A percentile compares a stretch with the other conserved stretches of the same genome.
Evolutionary conservation across 64 coral and sea anemone species (phyloP).

Genomic region (Dendronephthya gigantea): DNA sequence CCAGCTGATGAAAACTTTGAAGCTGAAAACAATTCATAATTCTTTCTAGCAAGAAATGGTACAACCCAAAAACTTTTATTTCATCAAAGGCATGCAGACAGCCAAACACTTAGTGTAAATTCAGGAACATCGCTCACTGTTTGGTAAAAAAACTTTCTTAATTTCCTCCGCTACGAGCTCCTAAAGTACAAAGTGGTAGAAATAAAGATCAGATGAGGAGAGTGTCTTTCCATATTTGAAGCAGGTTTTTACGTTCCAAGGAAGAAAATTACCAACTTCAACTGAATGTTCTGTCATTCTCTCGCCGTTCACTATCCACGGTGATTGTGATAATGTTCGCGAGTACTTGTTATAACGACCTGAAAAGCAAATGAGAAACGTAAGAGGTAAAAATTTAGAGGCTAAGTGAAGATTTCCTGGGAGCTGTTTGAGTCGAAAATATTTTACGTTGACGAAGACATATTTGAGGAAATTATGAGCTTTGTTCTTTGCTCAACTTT

Average conservation of each 20-base stretch:
- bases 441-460: no score
- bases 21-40: not conserved
- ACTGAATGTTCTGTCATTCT: slow-evolving; percentile 76
- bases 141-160: not conserved
- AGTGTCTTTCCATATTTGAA: not conserved
- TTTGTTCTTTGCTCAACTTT: no score
- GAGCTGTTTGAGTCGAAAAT: no score
- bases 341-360: slow-evolving; percentile 97
- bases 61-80: no score
- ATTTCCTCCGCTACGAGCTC: not conserved
- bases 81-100: no score
- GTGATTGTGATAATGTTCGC: slow-evolving; percentile 63
- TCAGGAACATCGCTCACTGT: not conserved
- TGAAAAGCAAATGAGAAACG: slow-evolving; percentile 1
- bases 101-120: no score
- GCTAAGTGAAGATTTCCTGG: no score
- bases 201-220: not conserved
- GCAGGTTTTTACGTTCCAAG: not conserved
- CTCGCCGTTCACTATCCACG: slow-evolving; percentile 67
- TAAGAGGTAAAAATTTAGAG: no score
- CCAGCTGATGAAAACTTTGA: slow-evolving; percentile 83
- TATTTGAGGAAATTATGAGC: no score
- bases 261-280: slow-evolving; percentile 32
- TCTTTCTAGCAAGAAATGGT: not conserved
- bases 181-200: not conserved